Base-by-base conservation (phyloP, 2,797 vertebrate genomes). In the Myotis vivesi region DNA sequence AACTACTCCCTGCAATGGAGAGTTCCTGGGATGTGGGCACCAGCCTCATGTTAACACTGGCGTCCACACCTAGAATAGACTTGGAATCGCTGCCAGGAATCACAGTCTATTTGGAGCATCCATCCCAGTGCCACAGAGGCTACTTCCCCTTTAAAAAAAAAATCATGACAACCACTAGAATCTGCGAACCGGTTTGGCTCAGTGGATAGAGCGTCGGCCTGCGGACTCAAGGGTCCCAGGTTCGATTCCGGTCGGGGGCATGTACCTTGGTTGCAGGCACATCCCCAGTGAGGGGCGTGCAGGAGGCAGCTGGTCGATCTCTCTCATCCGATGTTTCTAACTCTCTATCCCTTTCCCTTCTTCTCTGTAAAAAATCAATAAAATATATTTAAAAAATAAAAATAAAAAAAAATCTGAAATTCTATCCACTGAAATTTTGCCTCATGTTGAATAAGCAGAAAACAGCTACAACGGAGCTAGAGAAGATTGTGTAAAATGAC, bases 101-200 rank as follows among this genome's bases (percentile, higher is more conserved):
- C 95, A 68, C 13, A 1, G 11, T 33, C 51, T 28, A 5, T 16
- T 69, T 8, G 38, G 86, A 93, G 90, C 88, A 82, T 25, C 94
- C 66, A 91, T 33, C 77, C 81, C 95, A 49, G 62, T 82, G 95
- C 94, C 94, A n/a, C 79, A 94, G 94, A 86, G 77, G 91, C 85
- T 87, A 94, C 95, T 96, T 96, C 87, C 88, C 96, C 79, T 86
- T 36, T 8, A n/a, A 3, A 38, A 13, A n/a, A 3, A 38, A 10
- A 64, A 93, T 92, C 59, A 87, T 79, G 87, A 98, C 96, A 97
- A 87, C 97, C 96, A 83, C 30, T 30, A 84, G 30, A n/a, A 85
- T 80, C 36, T 46, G 75, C 75, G n/a, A n/a, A n/a, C n/a, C n/a
- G n/a, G n/a, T n/a, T n/a, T n/a, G n/a, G n/a, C n/a, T n/a, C n/a